Conservation (phyloP, 2,113 vertebrate genomes). For the Rhynchopsitta pachyrhyncha region DNA sequence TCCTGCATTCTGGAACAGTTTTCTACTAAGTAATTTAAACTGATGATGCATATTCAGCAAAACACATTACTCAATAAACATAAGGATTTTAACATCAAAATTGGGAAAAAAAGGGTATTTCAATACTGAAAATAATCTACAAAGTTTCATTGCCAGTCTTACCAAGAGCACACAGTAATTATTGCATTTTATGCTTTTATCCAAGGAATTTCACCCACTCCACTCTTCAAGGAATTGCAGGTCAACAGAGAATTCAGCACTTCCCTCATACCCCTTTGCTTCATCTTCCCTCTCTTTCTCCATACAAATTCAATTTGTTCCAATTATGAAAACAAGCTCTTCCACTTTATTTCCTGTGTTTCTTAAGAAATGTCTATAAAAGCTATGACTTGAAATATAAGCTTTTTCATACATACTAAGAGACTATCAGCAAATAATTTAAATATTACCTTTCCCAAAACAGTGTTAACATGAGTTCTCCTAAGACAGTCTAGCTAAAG, state of each 20-base stretch:
- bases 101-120: not conserved
- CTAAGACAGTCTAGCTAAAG: not conserved
- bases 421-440: not conserved
- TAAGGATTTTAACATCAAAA: slow-evolving; percentile 13
- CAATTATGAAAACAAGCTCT: not conserved
- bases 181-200: not conserved
- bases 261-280: not conserved
- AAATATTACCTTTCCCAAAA: not conserved
- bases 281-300: not conserved
- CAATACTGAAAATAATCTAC: slow-evolving; percentile 4
- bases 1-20: slow-evolving; percentile 1
- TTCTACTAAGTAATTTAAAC: slow-evolving; percentile 18
- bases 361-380: not conserved
- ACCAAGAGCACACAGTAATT: not conserved
- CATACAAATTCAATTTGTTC: not conserved
- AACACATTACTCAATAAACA: not conserved
- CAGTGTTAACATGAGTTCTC: not conserved
- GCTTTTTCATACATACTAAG: not conserved
- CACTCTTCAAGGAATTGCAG: not conserved
- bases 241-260: not conserved
- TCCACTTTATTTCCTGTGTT: not conserved
- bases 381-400: not conserved
- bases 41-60: not conserved
- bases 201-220: not conserved
- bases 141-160: not conserved